Evolutionary conservation across 1,140 invertebrate genomes (phyloP), one percentile per base, ranked within the genome.

Genomic region (Eupristina koningsbergeri): DNA sequence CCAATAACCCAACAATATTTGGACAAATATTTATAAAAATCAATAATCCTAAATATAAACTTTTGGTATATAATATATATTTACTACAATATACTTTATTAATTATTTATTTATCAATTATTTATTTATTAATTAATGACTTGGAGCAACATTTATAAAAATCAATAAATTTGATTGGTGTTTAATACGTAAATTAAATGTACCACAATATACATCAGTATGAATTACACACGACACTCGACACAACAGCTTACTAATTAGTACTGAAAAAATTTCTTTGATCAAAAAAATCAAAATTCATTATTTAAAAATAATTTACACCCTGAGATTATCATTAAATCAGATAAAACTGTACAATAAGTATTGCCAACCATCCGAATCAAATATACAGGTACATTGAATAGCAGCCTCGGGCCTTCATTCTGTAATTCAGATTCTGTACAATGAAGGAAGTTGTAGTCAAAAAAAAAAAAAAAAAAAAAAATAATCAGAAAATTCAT

Each of bases 401-500:
- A 22, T 11, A 7, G 41, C 41, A 0, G 67, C 22, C 67, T 36
- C 22, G 36, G 36, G 67, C 67, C 36, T 36, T 71, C 41, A 71
- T 41, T 41, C 39, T 71, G 41, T 71, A 69, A 71, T 71, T 22
- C 36, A 9, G 5, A 17, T 6, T 0, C 36, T n/a, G 39, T 1
- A 39, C 34, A 19, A 17, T 39, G 11, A 41, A 53, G n/a, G 45
- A 45, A 75, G 39, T 31, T 53, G n/a, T 53, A 75, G n/a, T 53
- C 22, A 75, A 34, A n/a, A n/a, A n/a, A n/a, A n/a, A n/a, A n/a
- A n/a, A n/a, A 26, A 53, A 53, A 75, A 75, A 34, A 26, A 53
- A 53, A 75, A 75, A 34, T 75, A 75, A 75, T 34, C 22, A 74
- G 71, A 26, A 74, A 26, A 74, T 74, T 74, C 39, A 53, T 75